Evolutionary conservation across 2,888 invertebrate species (phyloP), one percentile per base, ranked within the genome.

Genomic region (Apeira syringaria): DNA sequence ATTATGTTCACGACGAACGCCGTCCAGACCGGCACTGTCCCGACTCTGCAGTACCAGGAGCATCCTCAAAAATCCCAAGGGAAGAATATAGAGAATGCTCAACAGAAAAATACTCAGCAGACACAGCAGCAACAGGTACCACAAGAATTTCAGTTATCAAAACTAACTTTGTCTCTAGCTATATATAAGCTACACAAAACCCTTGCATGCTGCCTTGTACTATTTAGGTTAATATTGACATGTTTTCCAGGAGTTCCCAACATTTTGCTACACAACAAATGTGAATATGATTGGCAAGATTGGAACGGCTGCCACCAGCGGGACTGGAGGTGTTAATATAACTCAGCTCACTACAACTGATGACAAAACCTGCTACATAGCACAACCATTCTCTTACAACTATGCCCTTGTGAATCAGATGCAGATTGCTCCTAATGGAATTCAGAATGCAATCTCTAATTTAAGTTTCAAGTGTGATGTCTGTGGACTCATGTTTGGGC

Each of bases 401-500:
- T 96, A 96, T 88, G 95, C 96, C 2, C 87, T 96, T 57, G 93
- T 95, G 32, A 96, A 96, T 80, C 96, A 96, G 77, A 96, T 96
- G 95, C 95, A 95, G 63, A 91, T 96, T 46, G 93, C 94, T 11
- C 92, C 92, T 38, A 92, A 92, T 67, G 92, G 92, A 47, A 77
- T 92, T 37, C 93, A 94, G 70, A 94, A 94, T 64, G 92, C 94
- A 41, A 94, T 94, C 69, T 93, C 95, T 8, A 96, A 95, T 69
- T 95, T 96, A 13, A 95, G 95, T 59, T 96, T 96, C 75, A 97
- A 96, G 81, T 96, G 96, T 80, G 96, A 97, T 78, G 94, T 96
- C 5, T 96, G 96, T 68, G 96, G 96, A 28, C 87, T 96, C 47
- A 96, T 96, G 91, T 97, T 96, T 76, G 94, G 95, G 0, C 96